phyloP scores from a whole-genome alignment of 2,113 vertebrate genomes.

The Acrocephalus kingi region DNA sequence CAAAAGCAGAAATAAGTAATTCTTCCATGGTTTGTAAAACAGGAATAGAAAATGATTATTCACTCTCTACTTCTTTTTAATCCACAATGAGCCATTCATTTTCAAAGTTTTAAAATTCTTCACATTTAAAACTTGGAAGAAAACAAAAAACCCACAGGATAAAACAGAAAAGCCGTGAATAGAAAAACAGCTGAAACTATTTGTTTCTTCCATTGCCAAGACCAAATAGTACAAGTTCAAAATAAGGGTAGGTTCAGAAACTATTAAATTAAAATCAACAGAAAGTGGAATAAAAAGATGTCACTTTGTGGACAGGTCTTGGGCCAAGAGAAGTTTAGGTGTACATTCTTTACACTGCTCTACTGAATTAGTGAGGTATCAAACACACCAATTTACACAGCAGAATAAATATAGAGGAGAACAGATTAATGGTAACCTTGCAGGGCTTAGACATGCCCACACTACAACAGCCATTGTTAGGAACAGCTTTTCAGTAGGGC shows the following conservation, averaged over 20 bases:
- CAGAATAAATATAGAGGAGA: neutral
- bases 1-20: neutral
- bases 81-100: neutral
- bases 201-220: neutral
- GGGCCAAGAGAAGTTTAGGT: neutral
- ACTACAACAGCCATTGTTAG: neutral
- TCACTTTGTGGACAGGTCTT: neutral
- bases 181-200: slow-evolving; percentile 3
- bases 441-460: neutral
- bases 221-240: neutral
- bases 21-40: neutral
- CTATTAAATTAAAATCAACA: neutral
- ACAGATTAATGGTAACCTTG: neutral
- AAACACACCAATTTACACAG: neutral
- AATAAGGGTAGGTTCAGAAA: neutral
- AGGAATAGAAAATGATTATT: neutral
- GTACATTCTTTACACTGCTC: neutral
- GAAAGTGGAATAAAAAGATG: neutral
- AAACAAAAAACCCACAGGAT: neutral
- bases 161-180: neutral
- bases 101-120: neutral
- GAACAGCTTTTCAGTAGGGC: neutral
- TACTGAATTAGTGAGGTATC: neutral
- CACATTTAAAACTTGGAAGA: neutral
- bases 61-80: neutral